Conservation (phyloP, 2,888 invertebrate genomes). For the Cephus nigrinus region DNA sequence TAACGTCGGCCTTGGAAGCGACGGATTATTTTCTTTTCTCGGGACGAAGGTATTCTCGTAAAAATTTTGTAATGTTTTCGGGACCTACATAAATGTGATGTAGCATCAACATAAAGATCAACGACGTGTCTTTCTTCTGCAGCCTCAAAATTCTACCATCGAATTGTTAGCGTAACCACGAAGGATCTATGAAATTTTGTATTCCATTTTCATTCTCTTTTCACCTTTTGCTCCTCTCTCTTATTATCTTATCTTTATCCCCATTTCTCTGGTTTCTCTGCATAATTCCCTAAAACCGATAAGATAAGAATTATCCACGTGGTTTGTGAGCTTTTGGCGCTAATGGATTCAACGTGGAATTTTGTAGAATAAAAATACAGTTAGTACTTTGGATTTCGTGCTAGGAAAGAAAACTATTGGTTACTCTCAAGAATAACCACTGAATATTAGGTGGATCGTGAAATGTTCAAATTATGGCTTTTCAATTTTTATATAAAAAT, state of each 20-base stretch:
- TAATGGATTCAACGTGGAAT: background rate
- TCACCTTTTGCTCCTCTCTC: background rate
- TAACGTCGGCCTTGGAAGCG: slow-evolving; percentile 2
- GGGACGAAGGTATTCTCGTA: slow-evolving; percentile 33
- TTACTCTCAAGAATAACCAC: too few species aligned
- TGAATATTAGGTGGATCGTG: too few species aligned
- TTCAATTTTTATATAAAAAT: too few species aligned
- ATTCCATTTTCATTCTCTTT: background rate
- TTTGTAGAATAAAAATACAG: background rate
- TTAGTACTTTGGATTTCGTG: too few species aligned
- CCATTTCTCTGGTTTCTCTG: background rate
- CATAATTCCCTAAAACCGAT: background rate
- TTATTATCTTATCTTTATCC: background rate
- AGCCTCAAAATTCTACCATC: background rate
- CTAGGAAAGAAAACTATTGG: too few species aligned
- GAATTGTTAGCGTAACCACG: background rate
- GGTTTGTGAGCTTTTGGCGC: background rate
- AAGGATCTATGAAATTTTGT: background rate
- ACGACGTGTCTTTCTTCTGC: too few species aligned
- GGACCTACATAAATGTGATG: slow-evolving; percentile 34
- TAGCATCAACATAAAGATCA: slow-evolving; percentile 36
- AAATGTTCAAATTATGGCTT: too few species aligned
- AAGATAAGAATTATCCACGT: background rate
- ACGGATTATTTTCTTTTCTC: slow-evolving; percentile 34
- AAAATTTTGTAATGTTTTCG: slow-evolving; percentile 33